Evolutionary conservation across 2,888 invertebrate genomes (phyloP).

Genomic region (Conchocele bisecta): DNA sequence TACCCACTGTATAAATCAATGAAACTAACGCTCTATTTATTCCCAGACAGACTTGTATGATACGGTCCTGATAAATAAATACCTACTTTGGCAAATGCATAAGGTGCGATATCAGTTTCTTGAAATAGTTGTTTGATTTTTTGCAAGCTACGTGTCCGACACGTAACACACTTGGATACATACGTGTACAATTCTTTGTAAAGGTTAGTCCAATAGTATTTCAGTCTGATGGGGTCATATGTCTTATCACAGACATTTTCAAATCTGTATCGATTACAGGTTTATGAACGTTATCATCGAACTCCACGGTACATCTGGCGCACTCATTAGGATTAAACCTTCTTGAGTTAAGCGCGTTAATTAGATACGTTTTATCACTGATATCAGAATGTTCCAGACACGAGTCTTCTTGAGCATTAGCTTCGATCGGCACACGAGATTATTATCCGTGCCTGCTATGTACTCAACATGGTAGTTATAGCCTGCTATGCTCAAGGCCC

Average conservation of each 20-base stretch:
- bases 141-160: conserved; percentile 2
- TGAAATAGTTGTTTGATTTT: conserved; percentile 19
- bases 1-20: conserved; percentile 21
- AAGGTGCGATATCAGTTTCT: conserved; percentile 47
- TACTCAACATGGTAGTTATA: conserved; percentile 41
- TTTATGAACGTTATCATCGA: no score
- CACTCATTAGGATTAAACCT: conserved; percentile 7
- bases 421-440: no score
- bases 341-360: conserved; percentile 17
- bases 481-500: conserved; percentile 40
- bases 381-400: conserved; percentile 9
- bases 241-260: no score
- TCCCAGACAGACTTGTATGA: conserved; percentile 30
- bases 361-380: conserved; percentile 21
- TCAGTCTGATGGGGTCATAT: not conserved
- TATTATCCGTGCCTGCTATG: conserved; percentile 29
- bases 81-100: conserved; percentile 34
- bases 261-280: no score
- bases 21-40: conserved; percentile 26
- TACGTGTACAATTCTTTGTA: conserved; percentile 6
- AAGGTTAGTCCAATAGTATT: conserved; percentile 18
- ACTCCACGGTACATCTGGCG: no score
- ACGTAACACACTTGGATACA: conserved; percentile 28
- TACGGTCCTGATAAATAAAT: conserved; percentile 39
- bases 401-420: not conserved